A percentile compares a stretch with the other conserved stretches of the same genome.
phyloP scores from a whole-genome alignment of 2,113 vertebrate genomes.

The Marmota monax region DNA sequence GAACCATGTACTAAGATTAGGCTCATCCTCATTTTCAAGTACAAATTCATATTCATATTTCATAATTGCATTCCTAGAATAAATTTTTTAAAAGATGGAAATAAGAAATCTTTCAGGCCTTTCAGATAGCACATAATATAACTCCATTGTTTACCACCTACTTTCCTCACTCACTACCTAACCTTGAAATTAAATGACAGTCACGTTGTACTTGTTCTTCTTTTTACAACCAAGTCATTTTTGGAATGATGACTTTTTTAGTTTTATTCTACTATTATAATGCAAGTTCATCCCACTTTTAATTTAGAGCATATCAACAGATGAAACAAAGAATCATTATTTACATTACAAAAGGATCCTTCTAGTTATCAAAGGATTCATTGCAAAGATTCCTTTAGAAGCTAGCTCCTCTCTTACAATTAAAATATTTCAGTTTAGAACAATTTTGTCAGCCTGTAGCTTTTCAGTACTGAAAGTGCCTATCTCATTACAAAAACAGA shows the following conservation, averaged over 20 bases:
- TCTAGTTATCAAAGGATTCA: slow-evolving; percentile 31
- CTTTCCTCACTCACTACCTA: neutral
- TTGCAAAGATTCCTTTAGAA: neutral
- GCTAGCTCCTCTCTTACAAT: neutral
- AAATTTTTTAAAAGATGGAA: slow-evolving; percentile 16
- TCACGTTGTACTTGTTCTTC: neutral
- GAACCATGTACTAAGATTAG: neutral
- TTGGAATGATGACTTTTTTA: slow-evolving; percentile 36
- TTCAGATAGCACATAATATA: neutral
- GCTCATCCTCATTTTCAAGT: slow-evolving; percentile 30
- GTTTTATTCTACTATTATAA: slow-evolving; percentile 28
- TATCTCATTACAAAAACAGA: slow-evolving; percentile 39
- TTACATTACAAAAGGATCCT: slow-evolving; percentile 58
- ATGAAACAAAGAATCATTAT: slow-evolving; percentile 17
- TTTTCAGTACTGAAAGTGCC: neutral
- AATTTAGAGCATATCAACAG: slow-evolving; percentile 51
- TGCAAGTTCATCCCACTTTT: slow-evolving; percentile 16
- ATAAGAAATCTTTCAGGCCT: neutral
- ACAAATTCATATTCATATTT: slow-evolving; percentile 24
- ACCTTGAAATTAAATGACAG: slow-evolving; percentile 18
- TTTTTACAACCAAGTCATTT: neutral
- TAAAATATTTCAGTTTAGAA: neutral
- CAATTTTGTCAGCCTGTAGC: slow-evolving; percentile 6
- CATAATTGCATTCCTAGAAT: neutral
- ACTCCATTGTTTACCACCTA: neutral